phyloP scores from a whole-genome alignment of 23 tunicate genomes.

The Trididemnum miniatum region DNA sequence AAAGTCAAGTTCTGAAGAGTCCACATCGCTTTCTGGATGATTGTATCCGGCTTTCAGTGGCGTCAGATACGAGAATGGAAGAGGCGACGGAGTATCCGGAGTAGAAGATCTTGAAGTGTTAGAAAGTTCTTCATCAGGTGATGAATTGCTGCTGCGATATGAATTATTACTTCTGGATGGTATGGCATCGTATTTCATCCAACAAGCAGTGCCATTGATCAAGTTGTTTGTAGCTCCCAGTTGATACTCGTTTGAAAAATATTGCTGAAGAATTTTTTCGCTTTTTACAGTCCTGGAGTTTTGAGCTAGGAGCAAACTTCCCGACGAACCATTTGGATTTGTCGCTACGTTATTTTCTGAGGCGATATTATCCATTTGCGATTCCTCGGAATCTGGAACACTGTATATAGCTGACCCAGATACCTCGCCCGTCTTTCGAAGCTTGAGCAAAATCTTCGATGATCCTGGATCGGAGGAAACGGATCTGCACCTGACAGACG shows the following conservation, averaged over 20 bases:
- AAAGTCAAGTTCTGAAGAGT: background rate
- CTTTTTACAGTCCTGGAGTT: background rate
- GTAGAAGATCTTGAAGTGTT: background rate
- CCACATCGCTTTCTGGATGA: background rate
- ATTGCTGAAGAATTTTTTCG: background rate
- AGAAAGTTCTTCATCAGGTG: background rate
- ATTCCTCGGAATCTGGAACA: background rate
- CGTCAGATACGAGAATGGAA: background rate
- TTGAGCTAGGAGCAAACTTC: background rate
- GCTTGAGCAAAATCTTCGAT: slow-evolving; percentile 16
- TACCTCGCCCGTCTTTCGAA: slow-evolving; percentile 18
- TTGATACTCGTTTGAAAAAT: background rate
- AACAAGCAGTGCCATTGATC: too few species aligned
- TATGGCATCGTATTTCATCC: too few species aligned
- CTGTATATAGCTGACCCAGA: slow-evolving; percentile 31
- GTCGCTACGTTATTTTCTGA: background rate
- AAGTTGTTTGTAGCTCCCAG: background rate
- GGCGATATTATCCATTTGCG: background rate
- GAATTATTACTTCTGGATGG: background rate
- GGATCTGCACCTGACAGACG: background rate
- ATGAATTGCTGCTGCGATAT: background rate
- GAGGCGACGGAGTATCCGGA: background rate
- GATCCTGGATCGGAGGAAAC: background rate
- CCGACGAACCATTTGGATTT: background rate
- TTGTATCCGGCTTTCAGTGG: background rate